Evolutionary conservation across 2,888 invertebrate species (phyloP).

Genomic region (Drosophila peninsularis): DNA sequence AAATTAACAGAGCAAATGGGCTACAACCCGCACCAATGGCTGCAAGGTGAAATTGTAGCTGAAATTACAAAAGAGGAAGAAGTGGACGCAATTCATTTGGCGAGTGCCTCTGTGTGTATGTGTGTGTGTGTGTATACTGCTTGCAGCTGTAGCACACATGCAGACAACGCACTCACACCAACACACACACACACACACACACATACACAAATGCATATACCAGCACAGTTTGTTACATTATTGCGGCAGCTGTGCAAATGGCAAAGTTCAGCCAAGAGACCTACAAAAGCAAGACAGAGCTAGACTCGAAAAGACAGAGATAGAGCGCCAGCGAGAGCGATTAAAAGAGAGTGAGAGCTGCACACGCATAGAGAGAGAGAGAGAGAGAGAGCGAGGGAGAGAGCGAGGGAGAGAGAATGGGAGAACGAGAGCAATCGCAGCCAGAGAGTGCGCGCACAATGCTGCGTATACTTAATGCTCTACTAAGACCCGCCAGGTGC

Average conservation of each 20-base stretch:
- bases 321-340: slow-evolving; percentile 5
- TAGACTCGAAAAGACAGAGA: slow-evolving; percentile 2
- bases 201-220: slow-evolving; percentile 15
- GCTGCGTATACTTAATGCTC: slow-evolving; percentile 52
- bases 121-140: slow-evolving; percentile 9
- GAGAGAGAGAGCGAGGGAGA: slow-evolving; percentile 8
- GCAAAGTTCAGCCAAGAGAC: slow-evolving; percentile 67
- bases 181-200: slow-evolving; percentile 3
- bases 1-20: slow-evolving; percentile 48
- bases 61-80: slow-evolving; percentile 57
- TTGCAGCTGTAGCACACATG: slow-evolving; percentile 42
- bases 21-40: slow-evolving; percentile 18
- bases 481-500: slow-evolving; percentile 45
- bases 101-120: slow-evolving; percentile 5
- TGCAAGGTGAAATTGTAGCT: slow-evolving; percentile 61
- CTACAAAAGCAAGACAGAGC: slow-evolving; percentile 27
- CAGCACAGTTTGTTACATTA: slow-evolving; percentile 48
- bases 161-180: slow-evolving; percentile 36
- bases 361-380: slow-evolving; percentile 5
- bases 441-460: slow-evolving; percentile 54
- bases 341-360: slow-evolving; percentile 5
- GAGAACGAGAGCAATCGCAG: slow-evolving; percentile 12
- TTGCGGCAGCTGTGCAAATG: slow-evolving; percentile 67
- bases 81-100: slow-evolving; percentile 44
- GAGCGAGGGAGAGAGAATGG: slow-evolving; percentile 5